Evolutionary conservation across 2,888 invertebrate species (phyloP).

Genomic region (Drosophila ochracea): DNA sequence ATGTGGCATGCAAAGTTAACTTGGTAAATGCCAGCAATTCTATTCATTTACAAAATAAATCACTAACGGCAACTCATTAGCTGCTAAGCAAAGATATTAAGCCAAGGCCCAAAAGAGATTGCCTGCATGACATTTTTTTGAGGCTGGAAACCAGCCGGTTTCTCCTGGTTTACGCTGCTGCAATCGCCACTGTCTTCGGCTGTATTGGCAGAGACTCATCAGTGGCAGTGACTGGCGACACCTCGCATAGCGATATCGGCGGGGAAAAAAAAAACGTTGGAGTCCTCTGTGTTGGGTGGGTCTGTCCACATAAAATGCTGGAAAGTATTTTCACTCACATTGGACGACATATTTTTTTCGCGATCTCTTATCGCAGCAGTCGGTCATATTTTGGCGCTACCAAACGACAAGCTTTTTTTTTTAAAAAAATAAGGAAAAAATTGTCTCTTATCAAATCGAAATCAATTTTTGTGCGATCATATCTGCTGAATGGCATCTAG

Average conservation of each 20-base stretch:
- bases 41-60: slow-evolving; percentile 80
- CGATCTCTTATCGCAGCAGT: slow-evolving; percentile 9
- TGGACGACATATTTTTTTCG: slow-evolving; percentile 10
- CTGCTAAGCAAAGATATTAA: slow-evolving; percentile 74
- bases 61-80: slow-evolving; percentile 83
- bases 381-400: slow-evolving; percentile 68
- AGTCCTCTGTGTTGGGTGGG: slow-evolving; percentile 22
- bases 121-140: slow-evolving; percentile 65
- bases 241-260: slow-evolving; percentile 44
- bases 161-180: slow-evolving; percentile 33
- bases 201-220: slow-evolving; percentile 36
- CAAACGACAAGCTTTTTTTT: slow-evolving; percentile 54
- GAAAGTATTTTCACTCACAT: slow-evolving; percentile 41
- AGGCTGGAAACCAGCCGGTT: slow-evolving; percentile 33
- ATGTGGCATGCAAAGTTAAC: slow-evolving; percentile 76
- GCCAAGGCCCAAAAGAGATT: slow-evolving; percentile 63
- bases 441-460: slow-evolving; percentile 69
- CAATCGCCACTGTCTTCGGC: slow-evolving; percentile 15
- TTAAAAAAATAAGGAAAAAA: slow-evolving; percentile 10
- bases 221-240: slow-evolving; percentile 46
- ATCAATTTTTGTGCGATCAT: slow-evolving; percentile 64
- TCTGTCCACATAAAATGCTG: slow-evolving; percentile 23
- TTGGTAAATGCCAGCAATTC: slow-evolving; percentile 73
- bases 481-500: slow-evolving; percentile 66
- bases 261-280: background rate